Percentiles rank a stretch among this genome's conserved stretches.
Evolutionary conservation across 2,113 vertebrate species (phyloP).

Genomic region (Equus przewalskii): DNA sequence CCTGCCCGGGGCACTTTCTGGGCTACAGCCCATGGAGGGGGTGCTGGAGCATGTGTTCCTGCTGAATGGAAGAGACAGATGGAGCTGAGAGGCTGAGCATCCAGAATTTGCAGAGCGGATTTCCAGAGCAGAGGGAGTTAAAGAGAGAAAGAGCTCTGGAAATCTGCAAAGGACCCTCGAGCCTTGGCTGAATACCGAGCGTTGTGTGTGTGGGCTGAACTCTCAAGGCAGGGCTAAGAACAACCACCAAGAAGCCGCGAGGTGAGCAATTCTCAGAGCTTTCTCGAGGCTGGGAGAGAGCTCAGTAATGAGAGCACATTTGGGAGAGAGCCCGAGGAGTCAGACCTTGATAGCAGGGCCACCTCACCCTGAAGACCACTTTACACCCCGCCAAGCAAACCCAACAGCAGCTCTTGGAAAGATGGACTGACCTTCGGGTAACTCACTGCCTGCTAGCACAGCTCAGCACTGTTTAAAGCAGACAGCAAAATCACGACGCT

Average conservation of each 20-base stretch:
- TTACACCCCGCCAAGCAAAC: not conserved
- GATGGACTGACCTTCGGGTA: not conserved
- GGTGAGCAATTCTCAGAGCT: not conserved
- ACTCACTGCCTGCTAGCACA: not conserved
- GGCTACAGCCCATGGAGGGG: not conserved
- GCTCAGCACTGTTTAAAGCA: not conserved
- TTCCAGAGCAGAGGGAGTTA: not conserved
- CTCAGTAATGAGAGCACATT: too few species aligned
- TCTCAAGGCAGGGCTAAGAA: not conserved
- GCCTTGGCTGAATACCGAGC: not conserved
- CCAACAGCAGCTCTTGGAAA: not conserved
- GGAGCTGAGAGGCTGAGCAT: not conserved
- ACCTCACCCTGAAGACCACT: too few species aligned
- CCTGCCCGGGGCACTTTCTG: not conserved
- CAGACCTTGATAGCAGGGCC: not conserved
- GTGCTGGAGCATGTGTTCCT: too few species aligned
- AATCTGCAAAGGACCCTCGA: too few species aligned
- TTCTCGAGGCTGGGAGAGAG: not conserved
- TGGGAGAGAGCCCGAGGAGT: not conserved
- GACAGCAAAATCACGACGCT: too few species aligned
- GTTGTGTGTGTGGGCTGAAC: too few species aligned
- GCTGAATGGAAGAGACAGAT: not conserved
- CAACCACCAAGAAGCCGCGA: too few species aligned
- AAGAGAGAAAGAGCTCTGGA: not conserved
- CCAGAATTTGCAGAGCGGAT: too few species aligned